Percentiles rank a stretch among this genome's conserved stretches.
These are phyloP conservation scores for Otocyon megalotis DNA, from an alignment of 2,113 vertebrate genomes.

Conservation along the genomic window DNA sequence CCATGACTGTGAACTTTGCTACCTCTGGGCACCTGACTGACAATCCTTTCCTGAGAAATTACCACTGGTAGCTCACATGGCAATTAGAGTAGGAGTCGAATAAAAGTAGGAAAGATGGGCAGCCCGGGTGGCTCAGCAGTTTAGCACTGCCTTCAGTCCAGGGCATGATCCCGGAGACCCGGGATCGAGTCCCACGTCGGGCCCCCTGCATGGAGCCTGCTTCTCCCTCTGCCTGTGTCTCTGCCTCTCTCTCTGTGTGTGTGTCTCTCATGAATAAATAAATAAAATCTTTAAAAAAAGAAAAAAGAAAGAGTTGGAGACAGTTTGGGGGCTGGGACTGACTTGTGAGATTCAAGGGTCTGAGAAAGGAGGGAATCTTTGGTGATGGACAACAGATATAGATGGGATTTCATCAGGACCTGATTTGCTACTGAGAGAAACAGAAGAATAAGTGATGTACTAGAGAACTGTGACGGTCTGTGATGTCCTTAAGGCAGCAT, in stretches of 20 bases:
- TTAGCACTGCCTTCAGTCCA: too few species aligned
- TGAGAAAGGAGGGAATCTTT: not conserved
- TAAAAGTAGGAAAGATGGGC: not conserved
- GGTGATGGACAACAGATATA: not conserved
- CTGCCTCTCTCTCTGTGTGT: too few species aligned
- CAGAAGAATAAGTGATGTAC: not conserved
- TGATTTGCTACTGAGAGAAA: not conserved
- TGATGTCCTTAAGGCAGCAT: not conserved
- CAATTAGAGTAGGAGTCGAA: not conserved
- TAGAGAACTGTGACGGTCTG: not conserved
- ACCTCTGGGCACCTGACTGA: not conserved
- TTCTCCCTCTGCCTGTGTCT: too few species aligned
- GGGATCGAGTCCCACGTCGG: too few species aligned
- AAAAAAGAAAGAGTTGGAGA: not conserved
- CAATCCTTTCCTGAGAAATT: not conserved
- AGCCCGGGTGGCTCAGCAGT: too few species aligned
- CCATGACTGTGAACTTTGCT: not conserved
- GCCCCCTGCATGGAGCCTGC: too few species aligned
- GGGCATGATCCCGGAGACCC: too few species aligned
- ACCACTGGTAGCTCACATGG: not conserved
- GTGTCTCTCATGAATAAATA: too few species aligned
- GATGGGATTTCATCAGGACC: not conserved
- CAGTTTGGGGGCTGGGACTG: not conserved
- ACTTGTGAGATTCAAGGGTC: not conserved
- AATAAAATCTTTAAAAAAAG: too few species aligned